Conservation (phyloP, 2,888 invertebrate species). For the Erebia palarica region DNA sequence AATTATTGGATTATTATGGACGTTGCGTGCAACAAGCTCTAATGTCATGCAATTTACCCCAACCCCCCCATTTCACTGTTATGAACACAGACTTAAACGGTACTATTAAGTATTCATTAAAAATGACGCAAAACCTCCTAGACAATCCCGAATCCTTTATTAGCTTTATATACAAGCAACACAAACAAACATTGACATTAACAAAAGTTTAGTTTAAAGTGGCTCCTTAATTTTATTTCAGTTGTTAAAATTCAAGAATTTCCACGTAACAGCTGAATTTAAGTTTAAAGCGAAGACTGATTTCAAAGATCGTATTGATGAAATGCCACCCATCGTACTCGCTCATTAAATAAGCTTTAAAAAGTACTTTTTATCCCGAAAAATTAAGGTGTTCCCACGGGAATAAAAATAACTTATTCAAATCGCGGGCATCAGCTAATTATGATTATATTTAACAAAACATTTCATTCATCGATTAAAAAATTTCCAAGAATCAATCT, state of each 20-base stretch:
- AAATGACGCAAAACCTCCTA: conserved; percentile 8
- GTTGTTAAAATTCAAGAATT: background rate
- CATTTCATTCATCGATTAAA: background rate
- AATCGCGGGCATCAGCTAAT: background rate
- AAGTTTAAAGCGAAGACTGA: too few species aligned
- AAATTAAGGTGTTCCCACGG: too few species aligned
- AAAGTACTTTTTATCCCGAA: too few species aligned
- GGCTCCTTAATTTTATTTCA: background rate
- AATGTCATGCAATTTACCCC: conserved; percentile 56
- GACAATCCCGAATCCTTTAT: background rate
- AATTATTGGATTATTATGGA: conserved; percentile 57
- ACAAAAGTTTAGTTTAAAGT: too few species aligned
- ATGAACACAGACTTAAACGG: conserved; percentile 23
- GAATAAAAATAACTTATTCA: too few species aligned
- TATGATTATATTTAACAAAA: background rate
- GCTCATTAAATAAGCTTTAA: too few species aligned
- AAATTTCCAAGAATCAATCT: background rate
- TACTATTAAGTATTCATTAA: conserved; percentile 28
- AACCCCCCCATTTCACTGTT: conserved; percentile 39
- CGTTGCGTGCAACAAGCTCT: conserved; percentile 54
- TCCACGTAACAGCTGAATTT: too few species aligned
- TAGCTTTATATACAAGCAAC: background rate
- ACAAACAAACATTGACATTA: background rate
- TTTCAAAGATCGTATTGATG: too few species aligned
- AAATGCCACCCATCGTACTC: too few species aligned